Evolutionary conservation across 2,797 vertebrate genomes (phyloP).

Genomic region (Chromobotia macracanthus): DNA sequence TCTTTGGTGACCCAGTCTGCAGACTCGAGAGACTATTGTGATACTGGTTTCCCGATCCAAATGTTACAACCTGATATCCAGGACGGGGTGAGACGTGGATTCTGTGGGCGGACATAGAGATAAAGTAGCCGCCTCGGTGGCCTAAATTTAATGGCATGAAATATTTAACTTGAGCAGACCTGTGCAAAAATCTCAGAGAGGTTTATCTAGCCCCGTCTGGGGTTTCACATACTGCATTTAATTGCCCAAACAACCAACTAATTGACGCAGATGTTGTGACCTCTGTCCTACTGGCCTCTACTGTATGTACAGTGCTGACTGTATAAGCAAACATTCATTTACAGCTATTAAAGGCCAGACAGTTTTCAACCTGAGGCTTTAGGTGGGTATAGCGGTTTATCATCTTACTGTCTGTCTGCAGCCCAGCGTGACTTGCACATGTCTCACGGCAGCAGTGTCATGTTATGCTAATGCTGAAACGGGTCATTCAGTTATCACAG

Average conservation of each 20-base stretch:
- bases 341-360: slow-evolving; percentile 34
- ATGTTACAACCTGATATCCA: slow-evolving; percentile 46
- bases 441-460: slow-evolving; percentile 30
- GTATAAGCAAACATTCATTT: slow-evolving; percentile 63
- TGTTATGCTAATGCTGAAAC: slow-evolving; percentile 68
- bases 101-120: slow-evolving; percentile 10
- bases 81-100: slow-evolving; percentile 34
- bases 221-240: slow-evolving; percentile 56
- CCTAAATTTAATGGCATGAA: slow-evolving; percentile 31
- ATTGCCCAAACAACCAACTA: slow-evolving; percentile 66
- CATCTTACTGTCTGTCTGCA: slow-evolving; percentile 37
- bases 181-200: slow-evolving; percentile 27
- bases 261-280: slow-evolving; percentile 53
- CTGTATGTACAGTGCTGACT: slow-evolving; percentile 65
- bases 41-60: slow-evolving; percentile 45
- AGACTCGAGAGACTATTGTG: slow-evolving; percentile 45
- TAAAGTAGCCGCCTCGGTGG: slow-evolving; percentile 14
- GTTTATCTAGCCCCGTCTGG: not conserved
- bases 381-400: slow-evolving; percentile 8
- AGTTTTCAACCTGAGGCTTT: not conserved
- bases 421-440: slow-evolving; percentile 29
- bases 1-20: slow-evolving; percentile 39
- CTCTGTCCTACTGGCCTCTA: slow-evolving; percentile 61
- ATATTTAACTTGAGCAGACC: slow-evolving; percentile 14
- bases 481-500: slow-evolving; percentile 67